Evolutionary conservation across 2,888 invertebrate species (phyloP), one percentile per base, ranked within the genome.

Genomic region (Nowickia ferox): DNA sequence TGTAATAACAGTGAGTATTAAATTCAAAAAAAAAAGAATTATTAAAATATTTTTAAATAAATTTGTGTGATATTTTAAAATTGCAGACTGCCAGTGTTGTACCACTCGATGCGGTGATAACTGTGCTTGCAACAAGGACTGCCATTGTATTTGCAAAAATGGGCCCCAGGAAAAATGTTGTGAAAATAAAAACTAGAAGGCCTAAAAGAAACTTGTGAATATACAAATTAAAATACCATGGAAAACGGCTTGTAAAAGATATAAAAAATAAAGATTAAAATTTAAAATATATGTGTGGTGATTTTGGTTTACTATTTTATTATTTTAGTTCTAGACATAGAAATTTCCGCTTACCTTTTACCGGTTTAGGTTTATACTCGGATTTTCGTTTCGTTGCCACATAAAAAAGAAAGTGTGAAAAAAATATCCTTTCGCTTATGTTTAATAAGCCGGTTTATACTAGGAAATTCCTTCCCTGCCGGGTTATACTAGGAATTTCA

Each of bases 81-180:
- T 84, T 55, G 51, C 40, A 90, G 90, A 89, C 82, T 90, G 90
- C 82, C 89, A 90, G 57, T 90, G 90, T 86, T 87, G 88, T 81
- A 76, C 89, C 46, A 88, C 82, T 80, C 90, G 88, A 51, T 90
- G 90, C 83, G 90, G 90, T 15, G 89, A 90, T 68, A 90, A 89
- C 75, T 90, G 90, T 80, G 88, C 88, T 83, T 90, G 90, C 88
- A 88, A 85, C 63, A 87, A 88, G 61, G 88, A 90, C n/a, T 90
- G 90, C 79, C 87, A 88, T 10, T 90, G 90, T 81, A 87, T 87
- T 30, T 90, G 90, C 87, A 90, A 90, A 79, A 89, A 88, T 65
- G 90, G 89, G 71, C 87, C 90, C 66, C 89, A 90, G 84, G 89
- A 89, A 51, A 87, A 90, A 75, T 90, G 90, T 82, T 90, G 90